Evolutionary conservation across 2,888 invertebrate species (phyloP), one percentile per base, ranked within the genome.

Genomic region (Alentia gelatinosa): DNA sequence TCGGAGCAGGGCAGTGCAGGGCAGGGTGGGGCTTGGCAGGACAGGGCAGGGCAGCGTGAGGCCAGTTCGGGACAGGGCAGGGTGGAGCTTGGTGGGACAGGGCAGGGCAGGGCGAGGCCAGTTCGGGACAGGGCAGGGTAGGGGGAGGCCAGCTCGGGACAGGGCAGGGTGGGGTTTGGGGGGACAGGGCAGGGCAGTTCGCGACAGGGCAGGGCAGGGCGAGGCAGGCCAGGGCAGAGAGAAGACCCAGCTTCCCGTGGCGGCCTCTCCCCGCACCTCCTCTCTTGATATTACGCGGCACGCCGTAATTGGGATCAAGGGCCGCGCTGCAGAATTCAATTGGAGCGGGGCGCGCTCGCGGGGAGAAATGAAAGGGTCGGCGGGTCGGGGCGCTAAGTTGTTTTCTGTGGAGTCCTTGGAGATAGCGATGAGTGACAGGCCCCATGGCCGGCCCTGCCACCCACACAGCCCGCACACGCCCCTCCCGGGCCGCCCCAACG

Each of bases 291-390:
- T 68, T 68, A 68, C 68, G 26, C 68, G 30, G 30, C 30, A 12
- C 30, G 30, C 12, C 37, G 86, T 86, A 86, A 86, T 86, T 86
- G 86, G 30, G 86, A 86, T 86, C 86, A 86, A 30, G 35, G 86
- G 86, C 19, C 86, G n/a, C 19, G 86, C 42, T 19, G 26, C 37
- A 86, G 50, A 86, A 50, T 86, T 50, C 86, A 86, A 47, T 86
- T 86, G 15, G 47, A 30, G 37, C 37, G 39, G 83, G 23, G 19
- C 23, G 37, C n/a, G 83, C 39, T 26, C 23, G n/a, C 37, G 26
- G 7, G 83, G 12, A 39, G 83, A 83, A 83, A 83, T 37, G 39
- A 83, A 40, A 23, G 83, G 83, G 23, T 83, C 39, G 40, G 23
- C 12, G 40, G 83, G 83, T 30, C 40, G 19, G 40, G 83, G 83